Evolutionary conservation across 2,113 vertebrate genomes (phyloP).

Genomic region (Cygnus buccinator): DNA sequence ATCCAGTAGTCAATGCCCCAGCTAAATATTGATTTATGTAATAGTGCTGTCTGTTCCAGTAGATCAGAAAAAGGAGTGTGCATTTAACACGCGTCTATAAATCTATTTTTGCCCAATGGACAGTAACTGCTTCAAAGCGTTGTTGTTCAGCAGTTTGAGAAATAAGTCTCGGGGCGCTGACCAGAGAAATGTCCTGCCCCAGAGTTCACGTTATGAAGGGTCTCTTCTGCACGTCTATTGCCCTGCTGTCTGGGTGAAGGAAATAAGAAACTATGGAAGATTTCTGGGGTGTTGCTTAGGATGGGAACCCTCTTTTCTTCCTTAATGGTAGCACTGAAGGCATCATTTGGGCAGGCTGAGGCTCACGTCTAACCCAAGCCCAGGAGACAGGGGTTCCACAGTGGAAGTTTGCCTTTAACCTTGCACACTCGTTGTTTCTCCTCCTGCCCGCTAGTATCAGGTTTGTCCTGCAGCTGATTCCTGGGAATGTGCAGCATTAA

Average conservation of each 20-base stretch:
- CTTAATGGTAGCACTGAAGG: rapidly evolving
- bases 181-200: not conserved
- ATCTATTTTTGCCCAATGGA: constrained; percentile 19
- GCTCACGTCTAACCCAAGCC: rapidly evolving
- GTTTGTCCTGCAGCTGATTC: not conserved
- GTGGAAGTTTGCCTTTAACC: not conserved
- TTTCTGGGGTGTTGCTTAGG: not conserved
- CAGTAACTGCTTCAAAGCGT: not conserved
- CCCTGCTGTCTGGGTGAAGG: rapidly evolving
- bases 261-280: rapidly evolving
- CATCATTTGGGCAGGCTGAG: rapidly evolving
- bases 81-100: not conserved
- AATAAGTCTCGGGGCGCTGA: not conserved
- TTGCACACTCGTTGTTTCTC: rapidly evolving
- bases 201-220: not conserved
- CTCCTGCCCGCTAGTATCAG: not conserved
- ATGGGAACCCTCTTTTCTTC: not conserved
- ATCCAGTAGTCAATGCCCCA: not conserved
- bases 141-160: not conserved
- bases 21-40: not conserved
- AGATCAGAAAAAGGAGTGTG: not conserved
- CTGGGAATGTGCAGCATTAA: no score
- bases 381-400: not conserved
- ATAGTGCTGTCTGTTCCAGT: not conserved
- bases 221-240: not conserved